Conservation (phyloP, 2,888 invertebrate genomes). For the Pandemis corylana region DNA sequence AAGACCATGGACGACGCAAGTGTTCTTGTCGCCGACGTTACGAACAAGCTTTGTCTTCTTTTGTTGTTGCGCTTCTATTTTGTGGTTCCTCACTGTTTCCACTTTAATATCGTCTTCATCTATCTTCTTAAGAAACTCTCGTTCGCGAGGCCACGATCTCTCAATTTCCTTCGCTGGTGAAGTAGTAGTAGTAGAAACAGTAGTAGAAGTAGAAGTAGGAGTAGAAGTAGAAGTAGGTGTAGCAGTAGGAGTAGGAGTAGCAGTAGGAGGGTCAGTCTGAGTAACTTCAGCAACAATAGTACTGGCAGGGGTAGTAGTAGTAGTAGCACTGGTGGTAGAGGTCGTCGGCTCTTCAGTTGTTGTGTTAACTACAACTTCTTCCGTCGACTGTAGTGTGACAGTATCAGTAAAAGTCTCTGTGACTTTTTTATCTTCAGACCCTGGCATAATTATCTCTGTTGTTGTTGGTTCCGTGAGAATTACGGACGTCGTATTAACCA, state of each 20-base stretch:
- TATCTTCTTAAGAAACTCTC: slow-evolving; percentile 43
- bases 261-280: not conserved
- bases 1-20: slow-evolving; percentile 11
- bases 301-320: not conserved
- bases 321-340: not conserved
- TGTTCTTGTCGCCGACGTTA: not conserved
- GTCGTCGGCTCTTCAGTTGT: not conserved
- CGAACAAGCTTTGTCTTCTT: not conserved
- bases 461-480: slow-evolving; percentile 19
- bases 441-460: not conserved
- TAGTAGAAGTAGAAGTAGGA: not conserved
- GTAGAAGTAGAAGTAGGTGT: not conserved
- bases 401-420: not conserved
- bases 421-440: not conserved
- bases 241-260: not conserved
- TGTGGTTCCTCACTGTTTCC: slow-evolving; percentile 7
- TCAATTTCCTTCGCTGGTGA: not conserved
- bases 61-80: slow-evolving; percentile 44
- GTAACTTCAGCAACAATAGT: not conserved
- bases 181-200: not conserved
- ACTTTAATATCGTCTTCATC: slow-evolving; percentile 43
- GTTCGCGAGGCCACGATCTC: slow-evolving; percentile 53
- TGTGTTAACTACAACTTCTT: not conserved
- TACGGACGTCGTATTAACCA: slow-evolving; percentile 28
- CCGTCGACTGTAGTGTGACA: not conserved